Evolutionary conservation across 2,797 vertebrate species (phyloP).

Genomic region (Okamejei kenojei): DNA sequence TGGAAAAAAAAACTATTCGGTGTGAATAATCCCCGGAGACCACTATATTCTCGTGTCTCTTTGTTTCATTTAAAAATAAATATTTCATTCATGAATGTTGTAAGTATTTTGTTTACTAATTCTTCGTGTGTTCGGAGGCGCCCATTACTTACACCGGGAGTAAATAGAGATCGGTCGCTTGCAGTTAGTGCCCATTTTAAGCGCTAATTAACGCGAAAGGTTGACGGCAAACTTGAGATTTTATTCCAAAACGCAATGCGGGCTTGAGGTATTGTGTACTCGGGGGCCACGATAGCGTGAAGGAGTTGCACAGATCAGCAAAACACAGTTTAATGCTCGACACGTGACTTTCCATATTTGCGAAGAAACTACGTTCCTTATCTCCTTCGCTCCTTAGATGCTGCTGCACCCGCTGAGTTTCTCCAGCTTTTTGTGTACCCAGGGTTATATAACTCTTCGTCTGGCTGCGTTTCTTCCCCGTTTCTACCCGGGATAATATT

Average conservation of each 20-base stretch:
- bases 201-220: background rate
- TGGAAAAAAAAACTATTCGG: background rate
- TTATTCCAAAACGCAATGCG: background rate
- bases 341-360: background rate
- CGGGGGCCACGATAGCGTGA: too few species aligned
- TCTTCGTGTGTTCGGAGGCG: background rate
- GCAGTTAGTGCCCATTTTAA: background rate
- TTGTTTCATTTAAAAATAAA: background rate
- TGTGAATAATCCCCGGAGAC: too few species aligned
- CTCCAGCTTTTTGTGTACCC: too few species aligned
- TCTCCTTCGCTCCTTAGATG: too few species aligned
- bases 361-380: too few species aligned
- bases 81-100: background rate
- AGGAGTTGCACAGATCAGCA: background rate
- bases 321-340: background rate
- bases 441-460: background rate
- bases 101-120: background rate
- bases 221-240: background rate
- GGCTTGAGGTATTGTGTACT: background rate
- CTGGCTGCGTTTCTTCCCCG: too few species aligned
- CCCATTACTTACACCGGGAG: background rate
- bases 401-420: too few species aligned
- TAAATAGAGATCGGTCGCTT: too few species aligned
- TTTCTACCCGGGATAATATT: background rate
- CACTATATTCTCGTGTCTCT: background rate